These are phyloP conservation scores for Yponomeuta malinellus DNA, from an alignment of 2,888 invertebrate species.

Conservation along the genomic window DNA sequence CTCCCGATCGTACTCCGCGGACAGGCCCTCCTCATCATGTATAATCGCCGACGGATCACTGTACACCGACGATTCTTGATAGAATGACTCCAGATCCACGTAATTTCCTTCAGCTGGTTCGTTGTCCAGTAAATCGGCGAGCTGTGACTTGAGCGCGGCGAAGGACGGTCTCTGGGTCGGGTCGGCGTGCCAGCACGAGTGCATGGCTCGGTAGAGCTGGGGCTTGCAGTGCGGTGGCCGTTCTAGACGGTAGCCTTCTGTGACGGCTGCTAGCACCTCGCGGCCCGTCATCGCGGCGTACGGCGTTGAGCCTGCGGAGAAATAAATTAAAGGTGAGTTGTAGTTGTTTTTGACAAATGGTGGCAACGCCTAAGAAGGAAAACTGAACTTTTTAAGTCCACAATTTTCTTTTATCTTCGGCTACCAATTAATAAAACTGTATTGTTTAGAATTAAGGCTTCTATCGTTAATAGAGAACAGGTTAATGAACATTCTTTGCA, in stretches of 20 bases:
- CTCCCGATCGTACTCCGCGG: slow-evolving; percentile 66
- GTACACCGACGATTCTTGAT: slow-evolving; percentile 77
- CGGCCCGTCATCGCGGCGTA: slow-evolving; percentile 90
- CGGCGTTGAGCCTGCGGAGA: slow-evolving; percentile 84
- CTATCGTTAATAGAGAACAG: too few species aligned
- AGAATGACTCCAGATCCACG: slow-evolving; percentile 81
- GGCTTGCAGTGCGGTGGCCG: slow-evolving; percentile 87
- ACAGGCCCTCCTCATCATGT: slow-evolving; percentile 65
- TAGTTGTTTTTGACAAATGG: not conserved
- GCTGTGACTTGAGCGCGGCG: slow-evolving; percentile 73
- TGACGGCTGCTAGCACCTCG: slow-evolving; percentile 87
- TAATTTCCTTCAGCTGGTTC: slow-evolving; percentile 79
- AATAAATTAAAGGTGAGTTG: not conserved
- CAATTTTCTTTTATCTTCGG: too few species aligned
- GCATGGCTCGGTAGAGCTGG: slow-evolving; percentile 67
- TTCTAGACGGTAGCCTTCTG: slow-evolving; percentile 85
- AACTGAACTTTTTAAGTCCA: not conserved
- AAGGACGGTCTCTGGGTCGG: slow-evolving; percentile 84
- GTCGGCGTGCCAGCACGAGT: slow-evolving; percentile 79
- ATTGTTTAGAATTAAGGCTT: too few species aligned
- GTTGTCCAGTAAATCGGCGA: slow-evolving; percentile 77
- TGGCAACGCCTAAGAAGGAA: not conserved
- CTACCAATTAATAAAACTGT: too few species aligned
- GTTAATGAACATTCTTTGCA: too few species aligned
- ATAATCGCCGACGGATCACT: slow-evolving; percentile 72